phyloP scores from a whole-genome alignment of 2,888 invertebrate species.

The Drosophila putrida region DNA sequence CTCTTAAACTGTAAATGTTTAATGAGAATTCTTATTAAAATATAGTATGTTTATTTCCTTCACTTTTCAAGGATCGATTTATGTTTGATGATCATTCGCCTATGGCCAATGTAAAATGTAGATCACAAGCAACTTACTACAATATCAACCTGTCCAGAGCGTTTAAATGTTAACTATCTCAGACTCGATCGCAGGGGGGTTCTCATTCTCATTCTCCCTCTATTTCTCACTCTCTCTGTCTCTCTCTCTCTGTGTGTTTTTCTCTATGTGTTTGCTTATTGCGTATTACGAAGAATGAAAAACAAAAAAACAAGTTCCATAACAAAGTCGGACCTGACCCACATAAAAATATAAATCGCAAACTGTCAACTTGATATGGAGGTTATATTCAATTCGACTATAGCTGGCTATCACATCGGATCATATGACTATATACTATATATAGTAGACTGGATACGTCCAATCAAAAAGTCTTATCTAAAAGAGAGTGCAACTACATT shows the following conservation, averaged over 20 bases:
- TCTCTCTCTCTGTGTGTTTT: background rate
- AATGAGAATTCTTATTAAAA: too few species aligned
- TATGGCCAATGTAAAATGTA: background rate
- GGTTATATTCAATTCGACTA: constrained; percentile 1
- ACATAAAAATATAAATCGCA: constrained; percentile 5
- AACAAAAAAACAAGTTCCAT: constrained; percentile 12
- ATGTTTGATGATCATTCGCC: background rate
- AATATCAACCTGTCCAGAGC: constrained; percentile 24
- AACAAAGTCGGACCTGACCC: constrained; percentile 22
- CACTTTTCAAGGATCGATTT: too few species aligned
- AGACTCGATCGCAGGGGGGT: background rate
- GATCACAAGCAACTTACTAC: constrained; percentile 1
- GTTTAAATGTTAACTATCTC: background rate
- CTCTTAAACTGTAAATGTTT: too few species aligned
- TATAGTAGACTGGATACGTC: background rate
- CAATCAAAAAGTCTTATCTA: background rate
- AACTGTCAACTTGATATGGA: constrained; percentile 5
- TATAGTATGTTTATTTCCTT: too few species aligned
- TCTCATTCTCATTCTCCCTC: background rate
- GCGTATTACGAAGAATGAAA: constrained; percentile 5
- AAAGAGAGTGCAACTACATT: background rate
- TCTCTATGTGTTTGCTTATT: background rate
- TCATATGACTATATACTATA: constrained; percentile 8
- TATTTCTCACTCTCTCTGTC: background rate
- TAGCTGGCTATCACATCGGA: constrained; percentile 2